Conservation (phyloP, 2,113 vertebrate genomes). For the Delphinus delphis region DNA sequence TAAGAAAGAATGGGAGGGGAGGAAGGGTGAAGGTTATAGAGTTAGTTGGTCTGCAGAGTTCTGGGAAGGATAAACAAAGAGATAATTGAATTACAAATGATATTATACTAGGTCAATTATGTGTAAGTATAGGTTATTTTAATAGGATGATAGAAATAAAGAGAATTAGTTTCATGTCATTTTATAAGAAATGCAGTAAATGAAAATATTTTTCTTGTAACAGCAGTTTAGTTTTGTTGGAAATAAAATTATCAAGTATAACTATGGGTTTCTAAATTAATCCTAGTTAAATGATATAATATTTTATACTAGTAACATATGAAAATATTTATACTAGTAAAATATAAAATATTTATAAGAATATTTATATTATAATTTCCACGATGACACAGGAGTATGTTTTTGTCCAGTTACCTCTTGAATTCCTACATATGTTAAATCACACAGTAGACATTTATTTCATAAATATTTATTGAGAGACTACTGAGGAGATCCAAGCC, state of each 20-base stretch:
- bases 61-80: background rate
- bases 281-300: background rate
- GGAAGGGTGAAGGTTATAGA: background rate
- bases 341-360: background rate
- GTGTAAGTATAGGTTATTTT: slow-evolving; percentile 5
- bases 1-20: background rate
- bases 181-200: slow-evolving; percentile 36
- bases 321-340: background rate
- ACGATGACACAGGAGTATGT: background rate
- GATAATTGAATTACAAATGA: slow-evolving; percentile 13
- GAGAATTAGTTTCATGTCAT: background rate
- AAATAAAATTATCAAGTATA: background rate
- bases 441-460: background rate
- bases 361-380: background rate
- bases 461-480: background rate
- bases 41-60: background rate
- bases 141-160: background rate
- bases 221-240: background rate
- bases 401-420: background rate
- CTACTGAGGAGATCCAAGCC: background rate
- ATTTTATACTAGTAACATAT: background rate
- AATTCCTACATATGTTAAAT: background rate
- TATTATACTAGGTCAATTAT: background rate
- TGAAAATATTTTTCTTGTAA: slow-evolving; percentile 34
- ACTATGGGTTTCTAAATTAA: background rate